Conservation (phyloP, 2,797 vertebrate species). For the Melanotaenia maccullochi region DNA sequence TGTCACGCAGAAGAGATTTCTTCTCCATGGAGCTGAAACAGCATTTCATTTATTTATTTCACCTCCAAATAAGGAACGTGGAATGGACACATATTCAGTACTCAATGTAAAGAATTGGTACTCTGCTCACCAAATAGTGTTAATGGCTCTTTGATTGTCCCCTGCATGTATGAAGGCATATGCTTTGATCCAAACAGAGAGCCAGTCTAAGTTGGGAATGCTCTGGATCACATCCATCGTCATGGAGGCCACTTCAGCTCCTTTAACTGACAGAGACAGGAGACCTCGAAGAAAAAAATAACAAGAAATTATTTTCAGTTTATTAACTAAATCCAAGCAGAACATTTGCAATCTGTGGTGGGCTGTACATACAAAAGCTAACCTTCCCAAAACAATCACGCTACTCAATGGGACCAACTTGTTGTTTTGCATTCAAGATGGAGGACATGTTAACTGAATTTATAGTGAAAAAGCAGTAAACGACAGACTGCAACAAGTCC, state of each 20-base stretch:
- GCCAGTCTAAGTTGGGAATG: constrained; percentile 97
- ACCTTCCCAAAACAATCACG: too few relatives aligned
- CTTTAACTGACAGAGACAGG: constrained; percentile 96
- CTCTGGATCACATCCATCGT: constrained; percentile 98
- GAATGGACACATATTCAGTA: neutral
- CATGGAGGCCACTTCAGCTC: constrained; percentile 97
- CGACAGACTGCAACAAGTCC: too few relatives aligned
- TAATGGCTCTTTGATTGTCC: constrained; percentile 96
- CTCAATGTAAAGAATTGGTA: neutral
- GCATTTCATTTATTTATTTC: neutral
- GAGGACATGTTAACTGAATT: too few relatives aligned
- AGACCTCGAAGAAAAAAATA: constrained; percentile 82
- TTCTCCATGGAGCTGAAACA: constrained; percentile 93
- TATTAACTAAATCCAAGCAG: neutral
- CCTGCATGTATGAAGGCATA: constrained; percentile 97
- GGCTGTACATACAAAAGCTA: neutral
- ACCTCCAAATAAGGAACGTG: neutral
- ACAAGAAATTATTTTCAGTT: neutral
- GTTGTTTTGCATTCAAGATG: too few relatives aligned
- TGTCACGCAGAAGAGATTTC: constrained; percentile 96
- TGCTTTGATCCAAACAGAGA: constrained; percentile 98
- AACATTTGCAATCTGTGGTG: neutral
- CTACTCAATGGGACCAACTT: too few relatives aligned
- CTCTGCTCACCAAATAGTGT: constrained; percentile 93
- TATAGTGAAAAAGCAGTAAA: too few relatives aligned